These are phyloP conservation scores for Atrichornis clamosus DNA, from an alignment of 2,113 vertebrate genomes.

Conservation along the genomic window DNA sequence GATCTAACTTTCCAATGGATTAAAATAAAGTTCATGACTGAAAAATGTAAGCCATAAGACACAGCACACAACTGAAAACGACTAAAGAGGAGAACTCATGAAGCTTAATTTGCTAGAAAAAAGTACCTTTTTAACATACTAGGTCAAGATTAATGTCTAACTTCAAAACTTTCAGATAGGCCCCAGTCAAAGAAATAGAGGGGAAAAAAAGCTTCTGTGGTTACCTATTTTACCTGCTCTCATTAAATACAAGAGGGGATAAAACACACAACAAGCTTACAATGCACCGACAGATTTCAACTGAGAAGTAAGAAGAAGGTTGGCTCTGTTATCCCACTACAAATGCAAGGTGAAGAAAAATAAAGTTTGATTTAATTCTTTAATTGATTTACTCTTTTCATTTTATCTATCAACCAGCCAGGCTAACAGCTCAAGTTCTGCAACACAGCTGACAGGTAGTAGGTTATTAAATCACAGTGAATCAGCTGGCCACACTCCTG, in stretches of 20 bases:
- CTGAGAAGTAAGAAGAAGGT: background rate
- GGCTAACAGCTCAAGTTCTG: background rate
- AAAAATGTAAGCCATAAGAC: background rate
- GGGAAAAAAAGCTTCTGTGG: background rate
- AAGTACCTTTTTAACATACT: background rate
- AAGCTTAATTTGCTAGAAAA: background rate
- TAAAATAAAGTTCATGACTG: background rate
- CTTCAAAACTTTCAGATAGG: background rate
- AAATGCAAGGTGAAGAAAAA: background rate
- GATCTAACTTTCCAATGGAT: background rate
- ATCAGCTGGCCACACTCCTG: background rate
- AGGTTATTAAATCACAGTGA: background rate
- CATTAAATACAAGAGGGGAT: background rate
- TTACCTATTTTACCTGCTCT: background rate
- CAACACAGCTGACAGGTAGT: background rate
- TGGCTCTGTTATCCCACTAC: background rate
- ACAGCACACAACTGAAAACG: background rate
- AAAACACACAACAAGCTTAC: background rate
- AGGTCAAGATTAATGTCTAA: background rate
- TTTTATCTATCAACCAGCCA: background rate
- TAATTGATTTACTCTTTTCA: background rate
- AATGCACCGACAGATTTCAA: background rate
- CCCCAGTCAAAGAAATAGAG: background rate
- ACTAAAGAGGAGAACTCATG: background rate
- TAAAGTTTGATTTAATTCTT: background rate